Evolutionary conservation across 2,797 vertebrate species (phyloP).

Genomic region (Gallirallus australis): DNA sequence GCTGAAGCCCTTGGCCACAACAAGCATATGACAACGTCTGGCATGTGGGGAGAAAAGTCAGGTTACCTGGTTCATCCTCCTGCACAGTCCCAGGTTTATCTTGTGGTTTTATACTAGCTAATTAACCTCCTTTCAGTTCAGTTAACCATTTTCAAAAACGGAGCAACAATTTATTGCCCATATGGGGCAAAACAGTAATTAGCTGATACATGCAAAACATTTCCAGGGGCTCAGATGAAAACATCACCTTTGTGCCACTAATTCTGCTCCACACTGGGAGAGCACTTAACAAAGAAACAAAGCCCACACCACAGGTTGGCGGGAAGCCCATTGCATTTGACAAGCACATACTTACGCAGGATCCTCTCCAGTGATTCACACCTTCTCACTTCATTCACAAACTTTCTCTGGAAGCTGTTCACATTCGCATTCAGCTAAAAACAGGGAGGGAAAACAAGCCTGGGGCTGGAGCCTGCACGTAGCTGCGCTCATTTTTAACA

Average conservation of each 20-base stretch:
- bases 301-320: slow-evolving; percentile 20
- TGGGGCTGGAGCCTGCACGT: not conserved
- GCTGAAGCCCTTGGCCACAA: not conserved
- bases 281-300: slow-evolving; percentile 54
- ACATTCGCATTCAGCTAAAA: slow-evolving; percentile 80
- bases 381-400: slow-evolving; percentile 85
- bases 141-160: slow-evolving; percentile 28
- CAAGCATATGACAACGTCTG: not conserved
- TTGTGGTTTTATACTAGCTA: not conserved
- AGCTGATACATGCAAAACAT: not conserved
- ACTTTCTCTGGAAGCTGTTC: slow-evolving; percentile 85
- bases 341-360: slow-evolving; percentile 77
- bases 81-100: not conserved
- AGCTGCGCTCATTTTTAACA: not conserved
- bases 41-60: not conserved
- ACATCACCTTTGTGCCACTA: slow-evolving; percentile 30
- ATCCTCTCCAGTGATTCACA: slow-evolving; percentile 85
- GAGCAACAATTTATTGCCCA: slow-evolving; percentile 18
- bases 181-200: slow-evolving; percentile 15
- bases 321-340: not conserved
- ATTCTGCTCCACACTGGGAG: not conserved
- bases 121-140: not conserved
- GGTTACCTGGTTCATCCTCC: not conserved
- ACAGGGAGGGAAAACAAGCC: slow-evolving; percentile 39
- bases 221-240: slow-evolving; percentile 36